Evolutionary conservation across 2,113 vertebrate genomes (phyloP).

Genomic region (Mungos mungo): DNA sequence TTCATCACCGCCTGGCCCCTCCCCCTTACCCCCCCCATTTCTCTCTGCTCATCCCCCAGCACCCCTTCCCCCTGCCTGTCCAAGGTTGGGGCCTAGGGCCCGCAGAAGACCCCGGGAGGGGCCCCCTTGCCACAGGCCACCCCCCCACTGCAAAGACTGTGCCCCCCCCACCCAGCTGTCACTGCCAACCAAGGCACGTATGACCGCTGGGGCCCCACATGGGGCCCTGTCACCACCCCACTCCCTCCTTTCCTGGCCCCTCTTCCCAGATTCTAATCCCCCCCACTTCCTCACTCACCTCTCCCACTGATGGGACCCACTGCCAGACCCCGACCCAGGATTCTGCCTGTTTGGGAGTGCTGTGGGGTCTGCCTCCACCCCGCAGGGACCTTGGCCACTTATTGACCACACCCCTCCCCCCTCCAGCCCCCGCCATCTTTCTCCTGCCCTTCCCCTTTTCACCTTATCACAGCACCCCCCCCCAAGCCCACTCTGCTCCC

Average conservation of each 20-base stretch:
- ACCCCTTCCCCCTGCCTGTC: not conserved
- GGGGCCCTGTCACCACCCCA: constrained; percentile 57
- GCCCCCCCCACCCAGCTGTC: constrained; percentile 70
- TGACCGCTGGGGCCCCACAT: constrained; percentile 62
- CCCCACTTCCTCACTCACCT: not conserved
- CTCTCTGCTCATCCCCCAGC: not conserved
- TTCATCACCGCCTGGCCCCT: constrained; percentile 58
- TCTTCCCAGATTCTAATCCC: constrained; percentile 11
- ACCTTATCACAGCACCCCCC: constrained; percentile 28
- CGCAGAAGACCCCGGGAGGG: not conserved
- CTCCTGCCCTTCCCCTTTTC: constrained; percentile 64
- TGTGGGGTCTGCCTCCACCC: constrained; percentile 39
- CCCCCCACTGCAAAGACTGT: constrained; percentile 38
- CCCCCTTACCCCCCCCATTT: not conserved
- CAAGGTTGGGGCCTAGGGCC: not conserved
- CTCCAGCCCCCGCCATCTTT: constrained; percentile 68
- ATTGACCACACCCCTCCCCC: constrained; percentile 74
- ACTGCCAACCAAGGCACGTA: constrained; percentile 62
- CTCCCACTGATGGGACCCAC: not conserved
- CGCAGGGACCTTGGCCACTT: constrained; percentile 54
- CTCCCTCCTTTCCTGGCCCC: not conserved
- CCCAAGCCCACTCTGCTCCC: not conserved
- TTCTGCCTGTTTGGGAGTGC: not conserved
- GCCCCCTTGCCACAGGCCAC: not conserved
- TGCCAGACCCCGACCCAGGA: not conserved